phyloP scores from a whole-genome alignment of 2,888 invertebrate genomes.

The Tribolium freemani region DNA sequence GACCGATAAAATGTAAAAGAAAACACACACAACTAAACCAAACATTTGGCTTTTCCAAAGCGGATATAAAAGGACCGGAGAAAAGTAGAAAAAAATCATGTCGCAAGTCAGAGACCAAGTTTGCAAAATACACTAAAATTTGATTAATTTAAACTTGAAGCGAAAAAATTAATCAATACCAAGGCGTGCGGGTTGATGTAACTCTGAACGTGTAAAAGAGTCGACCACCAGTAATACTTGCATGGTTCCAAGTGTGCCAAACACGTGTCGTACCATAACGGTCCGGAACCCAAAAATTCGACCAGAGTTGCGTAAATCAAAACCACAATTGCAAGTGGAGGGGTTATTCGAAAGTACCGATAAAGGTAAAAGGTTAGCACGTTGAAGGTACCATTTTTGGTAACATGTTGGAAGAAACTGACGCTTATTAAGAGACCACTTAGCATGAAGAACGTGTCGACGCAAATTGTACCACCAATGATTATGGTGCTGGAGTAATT shows the following conservation, averaged over 20 bases:
- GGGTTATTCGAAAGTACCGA: constrained; percentile 69
- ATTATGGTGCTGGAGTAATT: constrained; percentile 50
- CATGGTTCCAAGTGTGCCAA: constrained; percentile 55
- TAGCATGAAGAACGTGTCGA: constrained; percentile 76
- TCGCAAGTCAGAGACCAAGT: constrained; percentile 70
- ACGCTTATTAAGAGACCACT: constrained; percentile 73
- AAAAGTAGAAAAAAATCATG: constrained; percentile 66
- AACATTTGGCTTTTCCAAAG: constrained; percentile 64
- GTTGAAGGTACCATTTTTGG: constrained; percentile 61
- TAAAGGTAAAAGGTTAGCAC: constrained; percentile 65
- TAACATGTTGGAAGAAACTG: constrained; percentile 61
- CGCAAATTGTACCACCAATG: constrained; percentile 70
- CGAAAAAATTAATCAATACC: constrained; percentile 44
- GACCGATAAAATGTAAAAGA: constrained; percentile 59
- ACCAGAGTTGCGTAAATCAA: constrained; percentile 66
- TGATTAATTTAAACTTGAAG: too few species aligned
- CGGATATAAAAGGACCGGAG: constrained; percentile 67
- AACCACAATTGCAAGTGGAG: constrained; percentile 67
- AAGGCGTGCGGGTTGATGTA: constrained; percentile 54
- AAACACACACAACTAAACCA: constrained; percentile 58
- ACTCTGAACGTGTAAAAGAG: constrained; percentile 65
- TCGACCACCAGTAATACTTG: constrained; percentile 64
- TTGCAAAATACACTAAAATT: constrained; percentile 60
- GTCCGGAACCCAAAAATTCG: constrained; percentile 67
- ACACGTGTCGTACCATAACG: constrained; percentile 63